phyloP scores from a whole-genome alignment of 2,797 vertebrate species.

The Pipistrellus pipistrellus region DNA sequence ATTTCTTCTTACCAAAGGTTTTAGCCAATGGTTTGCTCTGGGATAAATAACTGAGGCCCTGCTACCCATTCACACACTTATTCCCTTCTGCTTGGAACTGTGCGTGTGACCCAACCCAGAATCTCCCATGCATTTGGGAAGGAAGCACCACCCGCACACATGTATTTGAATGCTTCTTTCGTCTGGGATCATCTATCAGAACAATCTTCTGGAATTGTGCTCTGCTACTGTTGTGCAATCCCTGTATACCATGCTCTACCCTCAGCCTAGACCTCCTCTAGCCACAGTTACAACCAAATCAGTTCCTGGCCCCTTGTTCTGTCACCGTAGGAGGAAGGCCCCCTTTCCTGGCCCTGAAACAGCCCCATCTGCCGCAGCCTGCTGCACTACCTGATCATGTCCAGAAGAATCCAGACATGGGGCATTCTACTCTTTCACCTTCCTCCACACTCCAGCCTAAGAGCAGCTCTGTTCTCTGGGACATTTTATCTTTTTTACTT shows the following conservation, averaged over 20 bases:
- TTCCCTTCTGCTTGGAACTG: not conserved
- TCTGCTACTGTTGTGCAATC: not conserved
- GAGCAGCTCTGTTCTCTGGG: not conserved
- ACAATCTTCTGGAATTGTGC: not conserved
- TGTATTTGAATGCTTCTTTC: not conserved
- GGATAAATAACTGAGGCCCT: not conserved
- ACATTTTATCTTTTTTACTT: not conserved
- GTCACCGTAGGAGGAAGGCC: not conserved
- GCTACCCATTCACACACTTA: not conserved
- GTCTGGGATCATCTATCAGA: not conserved
- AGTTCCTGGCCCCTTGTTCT: not conserved
- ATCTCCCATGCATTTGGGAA: not conserved
- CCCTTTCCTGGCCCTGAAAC: conserved; percentile 9
- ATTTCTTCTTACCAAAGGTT: not conserved
- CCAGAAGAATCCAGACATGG: conserved; percentile 7
- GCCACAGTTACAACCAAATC: not conserved
- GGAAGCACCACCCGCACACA: not conserved
- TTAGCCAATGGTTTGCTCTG: not conserved
- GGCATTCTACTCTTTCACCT: not conserved
- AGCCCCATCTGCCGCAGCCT: not conserved
- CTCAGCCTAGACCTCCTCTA: not conserved
- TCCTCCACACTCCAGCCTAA: not conserved
- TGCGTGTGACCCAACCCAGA: not conserved
- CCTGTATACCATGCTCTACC: not conserved
- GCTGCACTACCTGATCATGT: not conserved